Conservation (phyloP, 2,888 invertebrate species). For the Macrosoma leucophasiata region DNA sequence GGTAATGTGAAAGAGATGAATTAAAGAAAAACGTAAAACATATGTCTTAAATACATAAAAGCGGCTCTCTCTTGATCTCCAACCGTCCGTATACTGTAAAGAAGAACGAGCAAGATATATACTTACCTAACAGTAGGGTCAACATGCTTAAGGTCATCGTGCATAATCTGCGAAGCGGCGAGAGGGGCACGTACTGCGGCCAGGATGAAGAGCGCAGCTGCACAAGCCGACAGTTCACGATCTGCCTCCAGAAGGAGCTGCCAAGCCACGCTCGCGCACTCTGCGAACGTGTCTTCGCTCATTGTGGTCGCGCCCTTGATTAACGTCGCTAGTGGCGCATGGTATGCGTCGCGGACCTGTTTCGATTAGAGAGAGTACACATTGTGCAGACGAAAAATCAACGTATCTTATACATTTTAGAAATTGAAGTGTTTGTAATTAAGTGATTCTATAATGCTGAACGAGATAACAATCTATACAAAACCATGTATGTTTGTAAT, state of each 20-base stretch:
- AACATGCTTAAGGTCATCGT: conserved; percentile 87
- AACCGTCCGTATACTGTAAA: no score
- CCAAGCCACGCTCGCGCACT: conserved; percentile 96
- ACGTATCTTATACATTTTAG: no score
- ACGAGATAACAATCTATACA: no score
- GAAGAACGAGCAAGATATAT: no score
- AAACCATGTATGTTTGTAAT: no score
- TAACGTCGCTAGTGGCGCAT: conserved; percentile 89
- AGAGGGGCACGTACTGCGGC: conserved; percentile 94
- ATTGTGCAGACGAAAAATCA: no score
- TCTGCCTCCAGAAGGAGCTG: conserved; percentile 95
- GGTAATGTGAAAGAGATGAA: no score
- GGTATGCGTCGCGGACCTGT: conserved; percentile 92
- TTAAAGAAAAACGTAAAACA: no score
- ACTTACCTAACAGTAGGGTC: conserved; percentile 87
- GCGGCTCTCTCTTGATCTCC: no score
- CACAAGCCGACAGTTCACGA: conserved; percentile 87
- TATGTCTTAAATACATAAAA: no score
- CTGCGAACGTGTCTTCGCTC: conserved; percentile 89
- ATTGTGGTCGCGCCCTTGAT: conserved; percentile 94
- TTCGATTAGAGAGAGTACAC: not conserved
- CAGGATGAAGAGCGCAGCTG: conserved; percentile 93
- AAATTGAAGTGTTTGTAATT: no score
- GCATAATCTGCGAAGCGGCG: conserved; percentile 92
- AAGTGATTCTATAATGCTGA: no score